Percentiles rank a stretch among this genome's conserved stretches.
These are phyloP conservation scores for Norana najaformis DNA, from an alignment of 2,888 invertebrate species.

Conservation along the genomic window DNA sequence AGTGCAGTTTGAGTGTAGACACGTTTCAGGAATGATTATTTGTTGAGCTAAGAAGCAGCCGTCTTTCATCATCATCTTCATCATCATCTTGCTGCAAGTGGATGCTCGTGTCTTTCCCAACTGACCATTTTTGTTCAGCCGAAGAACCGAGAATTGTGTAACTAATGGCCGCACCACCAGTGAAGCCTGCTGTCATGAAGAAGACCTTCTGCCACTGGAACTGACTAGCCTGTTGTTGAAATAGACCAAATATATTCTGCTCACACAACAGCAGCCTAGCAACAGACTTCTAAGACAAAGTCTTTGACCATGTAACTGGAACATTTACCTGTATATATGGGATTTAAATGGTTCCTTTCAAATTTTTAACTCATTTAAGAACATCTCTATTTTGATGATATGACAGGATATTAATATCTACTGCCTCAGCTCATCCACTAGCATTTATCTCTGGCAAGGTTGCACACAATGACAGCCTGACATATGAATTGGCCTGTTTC, in stretches of 20 bases:
- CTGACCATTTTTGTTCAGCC: not conserved
- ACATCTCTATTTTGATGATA: not conserved
- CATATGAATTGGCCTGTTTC: no score
- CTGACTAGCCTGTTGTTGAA: not conserved
- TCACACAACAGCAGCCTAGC: no score
- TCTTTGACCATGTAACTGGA: not conserved
- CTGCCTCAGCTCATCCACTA: not conserved
- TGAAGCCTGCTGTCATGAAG: not conserved
- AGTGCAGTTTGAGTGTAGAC: not conserved
- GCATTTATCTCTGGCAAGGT: no score
- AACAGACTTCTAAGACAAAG: not conserved
- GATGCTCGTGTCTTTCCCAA: not conserved
- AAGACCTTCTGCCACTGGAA: conserved; percentile 8
- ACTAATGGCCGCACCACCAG: not conserved
- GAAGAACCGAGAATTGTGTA: conserved; percentile 15
- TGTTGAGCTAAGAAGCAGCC: not conserved
- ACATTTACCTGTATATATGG: not conserved
- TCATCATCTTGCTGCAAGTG: not conserved
- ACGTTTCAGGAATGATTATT: not conserved
- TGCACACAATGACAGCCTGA: no score
- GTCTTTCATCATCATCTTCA: conserved; percentile 18
- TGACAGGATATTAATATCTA: not conserved
- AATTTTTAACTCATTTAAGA: not conserved
- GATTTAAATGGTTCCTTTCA: not conserved
- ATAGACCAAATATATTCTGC: not conserved